Conservation (phyloP, 2,888 invertebrate genomes). For the Hydroisotoma schaefferi region DNA sequence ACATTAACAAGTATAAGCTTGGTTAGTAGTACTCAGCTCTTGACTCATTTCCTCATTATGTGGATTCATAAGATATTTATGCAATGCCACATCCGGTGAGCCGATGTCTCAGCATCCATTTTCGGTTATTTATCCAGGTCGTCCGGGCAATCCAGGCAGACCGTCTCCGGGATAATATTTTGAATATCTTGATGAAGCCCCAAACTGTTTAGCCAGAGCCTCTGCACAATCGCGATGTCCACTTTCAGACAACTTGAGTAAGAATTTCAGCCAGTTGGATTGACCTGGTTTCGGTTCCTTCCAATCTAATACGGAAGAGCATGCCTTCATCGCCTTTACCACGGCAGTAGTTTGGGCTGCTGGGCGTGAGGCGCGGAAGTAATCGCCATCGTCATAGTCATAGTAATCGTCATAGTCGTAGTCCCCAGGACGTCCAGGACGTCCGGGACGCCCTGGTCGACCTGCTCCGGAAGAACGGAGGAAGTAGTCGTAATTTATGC, state of each 20-base stretch:
- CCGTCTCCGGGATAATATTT: too few relatives aligned
- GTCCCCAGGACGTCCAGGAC: not conserved
- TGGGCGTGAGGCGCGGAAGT: not conserved
- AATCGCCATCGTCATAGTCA: not conserved
- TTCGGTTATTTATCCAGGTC: too few relatives aligned
- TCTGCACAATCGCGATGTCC: conserved; percentile 18
- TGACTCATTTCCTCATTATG: too few relatives aligned
- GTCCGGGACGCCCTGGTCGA: not conserved
- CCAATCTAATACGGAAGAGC: not conserved
- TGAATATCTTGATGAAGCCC: too few relatives aligned
- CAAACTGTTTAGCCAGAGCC: conserved; percentile 17
- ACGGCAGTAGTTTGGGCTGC: not conserved
- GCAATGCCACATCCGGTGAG: too few relatives aligned
- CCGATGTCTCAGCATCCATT: too few relatives aligned
- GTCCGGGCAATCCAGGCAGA: conserved; percentile 6
- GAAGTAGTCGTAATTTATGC: too few relatives aligned
- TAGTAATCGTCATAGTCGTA: not conserved
- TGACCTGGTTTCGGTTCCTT: not conserved
- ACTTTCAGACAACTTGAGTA: conserved; percentile 14
- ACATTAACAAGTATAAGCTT: too few relatives aligned
- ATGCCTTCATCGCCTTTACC: not conserved
- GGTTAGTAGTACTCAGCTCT: too few relatives aligned
- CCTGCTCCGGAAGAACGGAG: too few relatives aligned
- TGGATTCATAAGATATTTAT: too few relatives aligned
- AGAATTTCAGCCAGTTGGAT: conserved; percentile 14